These are phyloP conservation scores for Clarias macrocephalus DNA, from an alignment of 2,113 vertebrate species.

Conservation along the genomic window DNA sequence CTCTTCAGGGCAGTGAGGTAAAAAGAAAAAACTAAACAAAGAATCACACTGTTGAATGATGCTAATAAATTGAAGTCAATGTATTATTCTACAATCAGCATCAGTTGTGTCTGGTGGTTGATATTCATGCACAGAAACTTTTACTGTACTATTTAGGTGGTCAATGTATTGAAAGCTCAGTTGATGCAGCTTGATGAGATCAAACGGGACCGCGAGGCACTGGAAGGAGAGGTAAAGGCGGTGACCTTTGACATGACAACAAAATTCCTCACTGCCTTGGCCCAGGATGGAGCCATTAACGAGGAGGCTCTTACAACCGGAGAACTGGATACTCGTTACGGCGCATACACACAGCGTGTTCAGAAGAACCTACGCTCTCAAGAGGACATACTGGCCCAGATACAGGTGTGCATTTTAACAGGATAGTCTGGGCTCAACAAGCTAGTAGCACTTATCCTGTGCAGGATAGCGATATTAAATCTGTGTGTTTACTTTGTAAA, in stretches of 20 bases:
- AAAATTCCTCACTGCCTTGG: conserved; percentile 88
- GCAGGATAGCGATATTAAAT: no score
- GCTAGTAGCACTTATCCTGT: not conserved
- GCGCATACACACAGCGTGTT: conserved; percentile 85
- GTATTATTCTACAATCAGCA: not conserved
- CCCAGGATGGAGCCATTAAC: conserved; percentile 89
- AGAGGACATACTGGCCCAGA: conserved; percentile 85
- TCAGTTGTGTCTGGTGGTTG: not conserved
- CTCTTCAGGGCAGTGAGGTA: conserved; percentile 95
- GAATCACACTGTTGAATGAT: not conserved
- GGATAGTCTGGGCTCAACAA: not conserved
- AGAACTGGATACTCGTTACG: conserved; percentile 87
- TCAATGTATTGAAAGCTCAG: conserved; percentile 84
- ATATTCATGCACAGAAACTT: no score
- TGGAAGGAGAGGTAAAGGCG: conserved; percentile 89
- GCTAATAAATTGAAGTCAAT: not conserved
- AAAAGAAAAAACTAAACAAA: conserved; percentile 28
- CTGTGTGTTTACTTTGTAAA: not conserved
- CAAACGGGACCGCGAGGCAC: conserved; percentile 86
- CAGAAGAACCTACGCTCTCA: conserved; percentile 85
- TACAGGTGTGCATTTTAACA: conserved; percentile 68
- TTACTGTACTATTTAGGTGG: conserved; percentile 73
- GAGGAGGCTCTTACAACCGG: conserved; percentile 87
- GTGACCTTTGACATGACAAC: conserved; percentile 92
- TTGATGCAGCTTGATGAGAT: conserved; percentile 83